These are phyloP conservation scores for Telmatochromis sp. DNA, from an alignment of 2,113 vertebrate species.

Conservation along the genomic window DNA sequence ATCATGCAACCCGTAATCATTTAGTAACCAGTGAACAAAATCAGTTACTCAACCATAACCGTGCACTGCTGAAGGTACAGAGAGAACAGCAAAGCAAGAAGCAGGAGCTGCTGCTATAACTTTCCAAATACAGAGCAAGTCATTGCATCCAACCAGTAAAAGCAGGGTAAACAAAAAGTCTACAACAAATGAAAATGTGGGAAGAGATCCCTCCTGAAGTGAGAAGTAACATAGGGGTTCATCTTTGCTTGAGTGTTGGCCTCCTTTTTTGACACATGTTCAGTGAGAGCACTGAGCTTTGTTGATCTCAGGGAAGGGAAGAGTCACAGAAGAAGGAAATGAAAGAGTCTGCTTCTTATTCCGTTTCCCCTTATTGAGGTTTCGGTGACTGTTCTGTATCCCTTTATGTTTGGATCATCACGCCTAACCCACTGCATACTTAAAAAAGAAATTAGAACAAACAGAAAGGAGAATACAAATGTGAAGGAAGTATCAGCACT, in stretches of 20 bases:
- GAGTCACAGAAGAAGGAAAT: background rate
- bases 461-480: background rate
- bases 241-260: constrained; percentile 37
- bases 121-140: background rate
- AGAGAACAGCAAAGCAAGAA: background rate
- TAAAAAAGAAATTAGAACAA: constrained; percentile 11
- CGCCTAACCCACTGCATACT: background rate
- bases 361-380: background rate
- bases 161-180: background rate
- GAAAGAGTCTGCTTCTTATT: background rate
- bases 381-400: background rate
- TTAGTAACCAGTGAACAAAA: background rate
- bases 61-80: background rate
- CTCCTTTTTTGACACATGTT: constrained; percentile 18
- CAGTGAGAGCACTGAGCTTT: background rate
- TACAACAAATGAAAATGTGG: constrained; percentile 62
- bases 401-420: background rate
- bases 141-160: background rate
- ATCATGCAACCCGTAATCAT: background rate
- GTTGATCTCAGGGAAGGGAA: background rate
- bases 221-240: constrained; percentile 55
- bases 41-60: background rate
- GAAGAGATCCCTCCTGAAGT: constrained; percentile 63
- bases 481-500: background rate
- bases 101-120: background rate